Percentiles rank a stretch among this genome's conserved stretches.
These are phyloP conservation scores for Conistra vaccinii DNA, from an alignment of 2,888 invertebrate species.

Conservation along the genomic window DNA sequence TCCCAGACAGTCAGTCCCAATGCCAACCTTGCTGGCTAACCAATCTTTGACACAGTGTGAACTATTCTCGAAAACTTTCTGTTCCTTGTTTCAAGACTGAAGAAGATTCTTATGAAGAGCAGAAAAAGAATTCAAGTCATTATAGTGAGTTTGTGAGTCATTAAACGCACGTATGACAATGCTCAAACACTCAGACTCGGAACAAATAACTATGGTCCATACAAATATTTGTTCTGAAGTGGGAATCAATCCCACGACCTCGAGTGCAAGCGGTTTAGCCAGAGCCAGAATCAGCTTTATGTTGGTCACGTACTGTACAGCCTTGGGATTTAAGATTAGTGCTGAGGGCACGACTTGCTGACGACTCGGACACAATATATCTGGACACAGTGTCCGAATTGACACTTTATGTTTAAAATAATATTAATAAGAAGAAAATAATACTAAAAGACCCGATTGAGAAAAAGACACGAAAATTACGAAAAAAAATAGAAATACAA, in stretches of 20 bases:
- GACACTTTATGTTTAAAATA: background rate
- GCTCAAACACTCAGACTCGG: slow-evolving; percentile 4
- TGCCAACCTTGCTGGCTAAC: background rate
- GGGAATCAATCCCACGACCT: slow-evolving; percentile 26
- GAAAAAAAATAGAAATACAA: no score
- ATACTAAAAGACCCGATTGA: background rate
- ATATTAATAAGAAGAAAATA: background rate
- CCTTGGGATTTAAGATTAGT: slow-evolving; percentile 13
- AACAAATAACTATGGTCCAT: slow-evolving; percentile 22
- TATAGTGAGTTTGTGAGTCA: slow-evolving; percentile 5
- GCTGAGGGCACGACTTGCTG: background rate
- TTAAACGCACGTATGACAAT: slow-evolving; percentile 30
- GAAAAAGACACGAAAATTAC: background rate
- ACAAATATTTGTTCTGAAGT: slow-evolving; percentile 32
- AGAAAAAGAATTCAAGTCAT: background rate
- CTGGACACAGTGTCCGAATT: no score
- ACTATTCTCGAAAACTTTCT: background rate
- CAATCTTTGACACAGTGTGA: background rate
- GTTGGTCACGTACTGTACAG: slow-evolving; percentile 15
- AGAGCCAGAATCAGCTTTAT: slow-evolving; percentile 11
- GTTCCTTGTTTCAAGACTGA: background rate
- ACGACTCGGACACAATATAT: no score
- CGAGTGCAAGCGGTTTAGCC: background rate
- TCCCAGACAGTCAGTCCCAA: background rate
- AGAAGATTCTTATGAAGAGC: background rate